These are phyloP conservation scores for Phalloptychus januarius DNA, from an alignment of 2,797 vertebrate genomes.

Conservation along the genomic window DNA sequence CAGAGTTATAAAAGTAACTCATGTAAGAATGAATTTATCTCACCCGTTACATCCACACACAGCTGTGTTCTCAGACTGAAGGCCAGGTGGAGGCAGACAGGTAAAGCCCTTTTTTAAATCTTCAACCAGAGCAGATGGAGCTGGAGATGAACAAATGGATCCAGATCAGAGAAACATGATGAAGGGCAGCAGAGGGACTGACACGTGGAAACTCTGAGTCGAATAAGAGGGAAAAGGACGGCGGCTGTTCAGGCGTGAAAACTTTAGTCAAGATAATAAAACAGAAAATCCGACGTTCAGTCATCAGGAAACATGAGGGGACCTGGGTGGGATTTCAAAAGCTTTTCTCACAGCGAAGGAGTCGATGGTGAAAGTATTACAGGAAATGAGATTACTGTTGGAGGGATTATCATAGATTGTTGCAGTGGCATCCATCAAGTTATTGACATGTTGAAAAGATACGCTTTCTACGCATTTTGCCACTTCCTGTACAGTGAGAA, in stretches of 20 bases:
- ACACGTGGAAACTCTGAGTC: conserved; percentile 13
- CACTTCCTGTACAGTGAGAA: neutral
- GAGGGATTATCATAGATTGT: neutral
- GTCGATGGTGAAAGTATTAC: neutral
- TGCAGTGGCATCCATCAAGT: neutral
- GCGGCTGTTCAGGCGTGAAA: neutral
- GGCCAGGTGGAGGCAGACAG: conserved; percentile 50
- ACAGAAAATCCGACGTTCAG: neutral
- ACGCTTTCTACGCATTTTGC: neutral
- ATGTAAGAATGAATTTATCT: no score
- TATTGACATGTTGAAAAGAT: neutral
- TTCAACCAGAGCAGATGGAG: conserved; percentile 41
- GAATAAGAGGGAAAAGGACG: neutral
- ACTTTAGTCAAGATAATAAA: neutral
- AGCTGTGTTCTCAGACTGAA: conserved; percentile 31
- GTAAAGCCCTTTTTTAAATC: conserved; percentile 39
- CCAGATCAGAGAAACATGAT: conserved; percentile 40
- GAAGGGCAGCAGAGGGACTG: conserved; percentile 14
- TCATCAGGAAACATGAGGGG: neutral
- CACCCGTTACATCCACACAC: no score
- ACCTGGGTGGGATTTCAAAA: neutral
- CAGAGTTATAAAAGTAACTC: no score
- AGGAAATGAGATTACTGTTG: neutral
- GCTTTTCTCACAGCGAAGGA: neutral
- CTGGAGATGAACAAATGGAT: conserved; percentile 33